A percentile compares a stretch with the other conserved stretches of the same genome.
Conservation (phyloP, 2,888 invertebrate genomes). For the Chrysodeixis includens region DNA sequence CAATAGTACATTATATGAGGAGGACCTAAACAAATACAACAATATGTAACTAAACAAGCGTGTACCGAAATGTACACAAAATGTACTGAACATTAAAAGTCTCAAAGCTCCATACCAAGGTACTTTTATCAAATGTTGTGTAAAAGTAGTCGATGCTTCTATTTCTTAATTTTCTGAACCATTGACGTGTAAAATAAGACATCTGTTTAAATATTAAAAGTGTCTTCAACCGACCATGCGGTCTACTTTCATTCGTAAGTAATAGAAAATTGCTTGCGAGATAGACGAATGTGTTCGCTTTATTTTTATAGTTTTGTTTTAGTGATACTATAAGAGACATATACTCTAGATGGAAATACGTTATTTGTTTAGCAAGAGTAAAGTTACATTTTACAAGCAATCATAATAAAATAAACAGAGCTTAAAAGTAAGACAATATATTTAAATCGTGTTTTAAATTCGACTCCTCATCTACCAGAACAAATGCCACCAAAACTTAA, state of each 20-base stretch:
- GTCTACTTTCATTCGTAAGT: slow-evolving; percentile 25
- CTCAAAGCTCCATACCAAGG: slow-evolving; percentile 7
- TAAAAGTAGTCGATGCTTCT: slow-evolving; percentile 35
- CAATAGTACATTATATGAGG: slow-evolving; percentile 24
- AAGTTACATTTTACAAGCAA: too few relatives aligned
- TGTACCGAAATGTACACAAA: slow-evolving; percentile 21
- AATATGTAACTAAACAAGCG: slow-evolving; percentile 15
- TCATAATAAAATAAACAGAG: too few relatives aligned
- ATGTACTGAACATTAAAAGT: slow-evolving; percentile 7
- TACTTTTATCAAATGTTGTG: slow-evolving; percentile 31
- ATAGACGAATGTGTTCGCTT: slow-evolving; percentile 1
- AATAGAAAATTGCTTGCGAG: slow-evolving; percentile 18
- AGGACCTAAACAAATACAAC: slow-evolving; percentile 47
- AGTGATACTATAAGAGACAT: too few relatives aligned
- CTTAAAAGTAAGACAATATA: too few relatives aligned
- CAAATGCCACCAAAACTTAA: neutral
- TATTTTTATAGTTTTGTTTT: neutral
- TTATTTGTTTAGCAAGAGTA: too few relatives aligned
- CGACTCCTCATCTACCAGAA: too few relatives aligned
- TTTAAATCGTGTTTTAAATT: too few relatives aligned
- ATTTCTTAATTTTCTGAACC: slow-evolving; percentile 72
- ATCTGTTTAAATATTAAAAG: slow-evolving; percentile 61
- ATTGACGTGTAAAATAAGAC: slow-evolving; percentile 72
- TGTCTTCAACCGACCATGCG: slow-evolving; percentile 35
- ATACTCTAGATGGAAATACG: too few relatives aligned